Base-by-base conservation (phyloP, 37 sponge, comb jelly and placozoan genomes). In the Aplysina aerophoba region DNA sequence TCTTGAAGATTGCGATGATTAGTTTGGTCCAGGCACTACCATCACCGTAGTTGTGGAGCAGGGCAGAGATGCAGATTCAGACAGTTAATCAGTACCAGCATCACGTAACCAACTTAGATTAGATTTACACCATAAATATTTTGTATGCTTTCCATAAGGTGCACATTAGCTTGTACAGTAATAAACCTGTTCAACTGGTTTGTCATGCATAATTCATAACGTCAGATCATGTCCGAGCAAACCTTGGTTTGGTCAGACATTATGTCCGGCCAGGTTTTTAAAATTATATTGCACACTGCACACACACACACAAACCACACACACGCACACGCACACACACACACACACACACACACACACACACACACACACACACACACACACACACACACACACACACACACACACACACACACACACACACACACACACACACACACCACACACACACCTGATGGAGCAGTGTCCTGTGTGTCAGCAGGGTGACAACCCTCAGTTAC, bases 201-300 rank as follows among this genome's bases (percentile, higher is more conserved):
- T 62, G 28, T 62, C 12, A 62, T 62, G 64, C 4, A 62, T 62
- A 62, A 3, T 62, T 77, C 15, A 77, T 77, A 77, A n/a, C 38
- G 53, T 77, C 78, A 77, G 53, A 77, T 77, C 78, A 77, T 77
- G 71, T 68, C 78, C n/a, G 78, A 77, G 20, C 78, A 77, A 77
- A 77, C 19, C 53, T 77, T 77, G 78, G 50, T 44, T 25, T 77
- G 78, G 78, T 77, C 78, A 39, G 78, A 77, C 78, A 77, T 77
- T 77, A 39, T 50, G 53, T 68, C 83, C 20, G 83, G 21, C 83
- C 21, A 82, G 16, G 33, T 21, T 31, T 66, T 63, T 24, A 36
- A 84, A 55, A 34, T 77, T 71, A 53, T 34, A 55, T 30, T 64
- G 17, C 57, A 84, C 85, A 72, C 85, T 84, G 61, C 30, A 25